phyloP scores from a whole-genome alignment of 92 coral and sea anemone species.

The Epizoanthus stellaris region DNA sequence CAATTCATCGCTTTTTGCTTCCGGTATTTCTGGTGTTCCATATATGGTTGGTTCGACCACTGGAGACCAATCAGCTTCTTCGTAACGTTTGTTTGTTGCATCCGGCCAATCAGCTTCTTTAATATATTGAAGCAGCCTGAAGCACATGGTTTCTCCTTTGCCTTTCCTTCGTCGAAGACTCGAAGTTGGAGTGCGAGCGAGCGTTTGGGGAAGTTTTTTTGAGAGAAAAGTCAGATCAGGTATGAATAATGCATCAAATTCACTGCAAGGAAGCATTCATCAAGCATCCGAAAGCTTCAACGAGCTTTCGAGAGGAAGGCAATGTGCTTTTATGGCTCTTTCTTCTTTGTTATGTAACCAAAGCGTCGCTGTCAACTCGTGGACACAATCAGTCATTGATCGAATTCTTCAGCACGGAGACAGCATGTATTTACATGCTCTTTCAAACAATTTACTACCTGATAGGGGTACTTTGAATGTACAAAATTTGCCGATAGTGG shows the following conservation, averaged over 20 bases:
- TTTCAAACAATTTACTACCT: not conserved
- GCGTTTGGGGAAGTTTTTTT: not conserved
- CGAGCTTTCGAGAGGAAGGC: too few species aligned
- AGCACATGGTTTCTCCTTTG: not conserved
- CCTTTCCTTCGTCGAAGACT: not conserved
- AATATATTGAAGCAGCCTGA: not conserved
- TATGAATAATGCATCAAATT: too few species aligned
- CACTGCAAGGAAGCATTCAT: too few species aligned
- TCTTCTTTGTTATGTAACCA: too few species aligned
- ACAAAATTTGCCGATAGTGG: constrained; percentile 19
- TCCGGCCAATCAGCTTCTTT: not conserved
- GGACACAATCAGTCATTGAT: too few species aligned
- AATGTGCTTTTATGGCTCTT: too few species aligned
- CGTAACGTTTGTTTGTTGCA: constrained; percentile 11
- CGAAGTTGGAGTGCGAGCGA: not conserved
- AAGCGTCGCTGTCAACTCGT: too few species aligned
- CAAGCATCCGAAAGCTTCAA: too few species aligned
- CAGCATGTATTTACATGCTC: too few species aligned
- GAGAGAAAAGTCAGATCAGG: not conserved
- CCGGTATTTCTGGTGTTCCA: not conserved
- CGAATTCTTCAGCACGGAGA: too few species aligned
- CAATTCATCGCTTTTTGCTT: not conserved
- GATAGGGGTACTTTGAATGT: constrained; percentile 7
- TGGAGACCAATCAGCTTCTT: constrained; percentile 9
- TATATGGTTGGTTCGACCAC: not conserved